Evolutionary conservation across 2,888 invertebrate species (phyloP).

Genomic region (Apotomis betuletana): DNA sequence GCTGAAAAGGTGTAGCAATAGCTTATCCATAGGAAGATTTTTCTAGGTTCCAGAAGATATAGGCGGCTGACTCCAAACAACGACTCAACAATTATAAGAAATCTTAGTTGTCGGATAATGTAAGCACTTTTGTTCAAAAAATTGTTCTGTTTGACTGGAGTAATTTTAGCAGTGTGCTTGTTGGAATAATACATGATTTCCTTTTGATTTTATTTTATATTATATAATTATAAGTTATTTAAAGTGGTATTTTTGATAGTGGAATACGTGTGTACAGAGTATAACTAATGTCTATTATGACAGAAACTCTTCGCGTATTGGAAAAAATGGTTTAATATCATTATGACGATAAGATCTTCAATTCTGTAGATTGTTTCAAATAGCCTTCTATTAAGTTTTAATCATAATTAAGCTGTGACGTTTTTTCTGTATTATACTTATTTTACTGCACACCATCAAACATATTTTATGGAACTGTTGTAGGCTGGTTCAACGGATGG

Average conservation of each 20-base stretch:
- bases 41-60: constrained; percentile 52
- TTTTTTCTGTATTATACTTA: not conserved
- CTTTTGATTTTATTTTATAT: not conserved
- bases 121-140: constrained; percentile 43
- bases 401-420: constrained; percentile 8
- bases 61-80: constrained; percentile 57
- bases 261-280: not conserved
- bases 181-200: constrained; percentile 25
- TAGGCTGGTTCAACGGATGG: no score
- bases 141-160: constrained; percentile 51
- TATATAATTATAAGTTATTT: not conserved
- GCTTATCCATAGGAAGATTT: constrained; percentile 45
- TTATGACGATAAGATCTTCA: constrained; percentile 30
- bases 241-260: not conserved
- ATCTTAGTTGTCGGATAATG: constrained; percentile 49
- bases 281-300: constrained; percentile 5
- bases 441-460: no score
- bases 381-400: constrained; percentile 17
- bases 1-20: constrained; percentile 47
- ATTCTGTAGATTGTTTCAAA: constrained; percentile 26
- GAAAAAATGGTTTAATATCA: constrained; percentile 16
- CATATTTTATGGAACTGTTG: no score
- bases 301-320: not conserved
- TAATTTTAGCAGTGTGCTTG: constrained; percentile 53
- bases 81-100: constrained; percentile 49